These are phyloP conservation scores for Campylomormyrus numenius DNA, from an alignment of 2,113 vertebrate genomes.

Conservation along the genomic window DNA sequence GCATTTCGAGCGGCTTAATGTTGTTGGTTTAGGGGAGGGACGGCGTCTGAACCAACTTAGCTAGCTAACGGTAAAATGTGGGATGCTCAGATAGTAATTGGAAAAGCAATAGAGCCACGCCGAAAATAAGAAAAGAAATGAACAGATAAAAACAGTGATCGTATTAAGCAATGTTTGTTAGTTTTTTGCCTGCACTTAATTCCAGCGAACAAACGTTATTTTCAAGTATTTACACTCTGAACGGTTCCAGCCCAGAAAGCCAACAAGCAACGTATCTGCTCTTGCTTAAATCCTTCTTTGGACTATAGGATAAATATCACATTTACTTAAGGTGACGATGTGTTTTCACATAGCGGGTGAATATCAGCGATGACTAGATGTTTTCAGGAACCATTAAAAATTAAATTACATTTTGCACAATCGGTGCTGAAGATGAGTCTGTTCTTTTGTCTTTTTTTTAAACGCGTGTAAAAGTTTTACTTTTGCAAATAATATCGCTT, in stretches of 20 bases:
- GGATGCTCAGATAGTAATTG: conserved; percentile 7
- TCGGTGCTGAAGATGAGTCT: background rate
- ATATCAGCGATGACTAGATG: background rate
- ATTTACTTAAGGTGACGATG: background rate
- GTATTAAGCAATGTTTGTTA: background rate
- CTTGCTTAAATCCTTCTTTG: background rate
- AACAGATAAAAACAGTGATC: background rate
- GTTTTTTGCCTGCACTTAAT: background rate
- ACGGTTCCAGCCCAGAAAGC: background rate
- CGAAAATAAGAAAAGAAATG: background rate
- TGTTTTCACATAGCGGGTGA: background rate
- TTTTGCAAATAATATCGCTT: background rate
- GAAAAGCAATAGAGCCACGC: background rate
- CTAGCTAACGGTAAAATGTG: background rate
- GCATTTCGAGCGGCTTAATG: background rate
- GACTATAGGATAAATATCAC: conserved; percentile 13
- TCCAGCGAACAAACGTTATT: background rate
- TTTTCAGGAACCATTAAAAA: background rate
- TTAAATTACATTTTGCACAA: background rate
- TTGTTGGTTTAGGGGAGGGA: background rate
- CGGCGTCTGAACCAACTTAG: conserved; percentile 17
- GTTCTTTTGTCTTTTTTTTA: conserved; percentile 5
- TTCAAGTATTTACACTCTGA: background rate
- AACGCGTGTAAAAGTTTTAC: conserved; percentile 9
- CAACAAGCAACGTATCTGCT: background rate